Evolutionary conservation across 2,888 invertebrate genomes (phyloP), one percentile per base, ranked within the genome.

Genomic region (Hirudinaria manillensis): DNA sequence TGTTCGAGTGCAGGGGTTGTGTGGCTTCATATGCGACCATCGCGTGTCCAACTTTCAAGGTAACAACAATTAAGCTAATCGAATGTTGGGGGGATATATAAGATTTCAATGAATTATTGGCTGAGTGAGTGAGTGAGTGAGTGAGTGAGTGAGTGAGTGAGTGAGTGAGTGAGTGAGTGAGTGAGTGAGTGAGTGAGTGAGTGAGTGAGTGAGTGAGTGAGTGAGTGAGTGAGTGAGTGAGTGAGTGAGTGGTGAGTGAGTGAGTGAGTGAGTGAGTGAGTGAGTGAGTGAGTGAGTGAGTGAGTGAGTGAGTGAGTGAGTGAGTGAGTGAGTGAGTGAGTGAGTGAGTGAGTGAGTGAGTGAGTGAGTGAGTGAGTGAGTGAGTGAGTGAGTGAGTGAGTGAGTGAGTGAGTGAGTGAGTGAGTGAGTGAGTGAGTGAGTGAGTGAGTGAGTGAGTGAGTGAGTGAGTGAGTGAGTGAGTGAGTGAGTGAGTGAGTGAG

Each of bases 331-430:
- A 56, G 72, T 27, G 72, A 56, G 72, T 21, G 73, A 29, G 73
- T 34, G 73, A 61, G 61, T 34, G 73, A 61, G 73, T 34, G 73
- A 61, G 73, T 21, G 73, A 29, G 73, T 21, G 73, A 61, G 73
- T 34, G 73, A 61, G 72, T 56, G 72, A 72, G 72, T 56, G 72
- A 72, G 72, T 56, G 72, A 74, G 74, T 36, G 74, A 67, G 74
- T 36, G 74, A 74, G 74, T 66, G 74, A 74, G 74, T 36, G 74
- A 74, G 74, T 36, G 74, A 74, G 74, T 36, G 74, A 74, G 74
- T 36, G 74, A 74, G 74, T 36, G 74, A 74, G 67, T 36, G 74
- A 74, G 67, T 67, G 67, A 67, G 67, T 67, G 67, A 67, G 67
- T 67, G 67, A 67, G 67, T 67, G 67, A 67, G 67, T 67, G 67